Percentiles rank a stretch among this genome's conserved stretches.
These are phyloP conservation scores for Micronycteris hirsuta DNA, from an alignment of 2,113 vertebrate species.

Conservation along the genomic window DNA sequence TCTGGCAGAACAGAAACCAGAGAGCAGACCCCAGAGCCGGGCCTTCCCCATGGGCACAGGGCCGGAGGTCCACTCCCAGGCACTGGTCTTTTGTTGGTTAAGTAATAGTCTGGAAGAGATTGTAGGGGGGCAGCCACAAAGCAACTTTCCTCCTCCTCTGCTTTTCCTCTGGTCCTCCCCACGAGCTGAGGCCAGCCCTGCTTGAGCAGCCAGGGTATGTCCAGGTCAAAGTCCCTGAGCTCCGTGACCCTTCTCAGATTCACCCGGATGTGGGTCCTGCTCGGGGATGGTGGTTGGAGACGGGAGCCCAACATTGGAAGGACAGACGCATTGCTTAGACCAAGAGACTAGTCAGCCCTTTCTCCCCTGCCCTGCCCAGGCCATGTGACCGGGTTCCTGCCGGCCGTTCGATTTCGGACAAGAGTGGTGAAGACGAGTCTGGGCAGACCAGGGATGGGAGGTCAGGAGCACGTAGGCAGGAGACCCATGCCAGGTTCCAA, in stretches of 20 bases:
- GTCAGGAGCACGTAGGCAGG: background rate
- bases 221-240: background rate
- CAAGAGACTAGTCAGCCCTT: background rate
- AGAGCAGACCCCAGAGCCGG: background rate
- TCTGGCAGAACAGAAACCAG: background rate
- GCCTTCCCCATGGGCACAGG: conserved; percentile 29
- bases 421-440: background rate
- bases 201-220: background rate
- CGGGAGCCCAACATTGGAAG: background rate
- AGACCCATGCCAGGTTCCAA: background rate
- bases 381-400: background rate
- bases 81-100: conserved; percentile 70
- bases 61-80: background rate
- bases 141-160: conserved; percentile 11
- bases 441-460: too few species aligned
- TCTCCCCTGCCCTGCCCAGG: background rate
- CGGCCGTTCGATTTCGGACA: background rate
- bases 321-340: background rate
- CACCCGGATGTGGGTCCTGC: background rate
- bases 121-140: background rate
- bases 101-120: conserved; percentile 36
- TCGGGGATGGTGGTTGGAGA: too few species aligned
- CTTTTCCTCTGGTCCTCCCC: background rate
- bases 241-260: background rate
- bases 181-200: background rate